Conservation (phyloP, 2,888 invertebrate species). For the Drosophila leonis region DNA sequence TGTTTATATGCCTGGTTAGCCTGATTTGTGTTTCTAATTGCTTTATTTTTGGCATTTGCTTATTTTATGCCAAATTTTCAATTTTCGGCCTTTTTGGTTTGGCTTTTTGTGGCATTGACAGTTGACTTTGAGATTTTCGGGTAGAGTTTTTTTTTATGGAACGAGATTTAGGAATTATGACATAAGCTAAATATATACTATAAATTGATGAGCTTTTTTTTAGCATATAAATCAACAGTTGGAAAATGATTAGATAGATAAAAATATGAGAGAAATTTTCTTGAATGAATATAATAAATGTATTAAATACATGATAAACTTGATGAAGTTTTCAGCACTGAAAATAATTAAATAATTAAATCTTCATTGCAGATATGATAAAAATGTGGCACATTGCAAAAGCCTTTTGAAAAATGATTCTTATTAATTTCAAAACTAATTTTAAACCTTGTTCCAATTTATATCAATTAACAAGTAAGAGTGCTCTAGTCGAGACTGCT, state of each 20-base stretch:
- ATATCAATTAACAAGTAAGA: no score
- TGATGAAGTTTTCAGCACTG: no score
- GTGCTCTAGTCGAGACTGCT: no score
- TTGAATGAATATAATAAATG: no score
- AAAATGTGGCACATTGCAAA: no score
- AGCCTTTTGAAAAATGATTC: no score
- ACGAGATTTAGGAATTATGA: not conserved
- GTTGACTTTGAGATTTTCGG: constrained; percentile 4
- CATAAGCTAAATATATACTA: not conserved
- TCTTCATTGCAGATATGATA: no score
- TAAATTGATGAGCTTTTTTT: not conserved
- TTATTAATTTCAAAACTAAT: no score
- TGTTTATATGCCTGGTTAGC: constrained; percentile 38
- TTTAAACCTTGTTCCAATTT: no score
- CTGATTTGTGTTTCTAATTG: constrained; percentile 39
- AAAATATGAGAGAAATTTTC: not conserved
- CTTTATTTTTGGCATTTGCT: constrained; percentile 36
- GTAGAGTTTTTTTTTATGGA: not conserved
- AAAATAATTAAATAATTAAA: no score
- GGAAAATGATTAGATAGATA: not conserved
- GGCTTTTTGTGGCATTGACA: constrained; percentile 5
- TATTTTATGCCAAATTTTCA: constrained; percentile 16
- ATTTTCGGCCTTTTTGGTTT: constrained; percentile 4
- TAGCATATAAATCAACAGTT: not conserved
- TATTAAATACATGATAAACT: no score